A percentile compares a stretch with the other conserved stretches of the same genome.
Conservation (phyloP, 2,113 vertebrate species). For the Pogonocichla stellata region DNA sequence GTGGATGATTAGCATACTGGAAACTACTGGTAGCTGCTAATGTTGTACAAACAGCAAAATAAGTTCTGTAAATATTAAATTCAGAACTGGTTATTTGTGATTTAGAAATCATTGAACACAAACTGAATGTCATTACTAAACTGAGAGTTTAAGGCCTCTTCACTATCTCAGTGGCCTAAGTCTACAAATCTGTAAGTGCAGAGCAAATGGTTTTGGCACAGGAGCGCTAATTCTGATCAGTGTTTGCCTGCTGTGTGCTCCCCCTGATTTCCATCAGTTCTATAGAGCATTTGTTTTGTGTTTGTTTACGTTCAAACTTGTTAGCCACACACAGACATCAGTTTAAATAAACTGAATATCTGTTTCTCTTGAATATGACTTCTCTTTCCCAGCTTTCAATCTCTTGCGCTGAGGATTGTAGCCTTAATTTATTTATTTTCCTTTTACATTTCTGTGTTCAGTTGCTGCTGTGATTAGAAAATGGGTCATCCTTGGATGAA, state of each 20-base stretch:
- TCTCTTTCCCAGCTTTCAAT: not conserved
- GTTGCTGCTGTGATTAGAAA: constrained; percentile 30
- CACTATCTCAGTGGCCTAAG: not conserved
- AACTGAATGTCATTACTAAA: not conserved
- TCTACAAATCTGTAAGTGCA: not conserved
- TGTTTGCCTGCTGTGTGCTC: not conserved
- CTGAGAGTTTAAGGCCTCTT: not conserved
- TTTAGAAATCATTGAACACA: not conserved
- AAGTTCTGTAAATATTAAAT: constrained; percentile 3
- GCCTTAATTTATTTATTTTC: constrained; percentile 25
- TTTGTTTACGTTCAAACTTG: not conserved
- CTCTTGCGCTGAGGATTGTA: not conserved
- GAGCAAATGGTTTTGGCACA: not conserved
- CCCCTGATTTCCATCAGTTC: not conserved
- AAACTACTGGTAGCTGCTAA: constrained; percentile 7
- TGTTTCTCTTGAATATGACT: not conserved
- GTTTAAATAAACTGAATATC: not conserved
- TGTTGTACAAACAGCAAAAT: not conserved
- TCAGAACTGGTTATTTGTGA: not conserved
- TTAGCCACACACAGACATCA: not conserved
- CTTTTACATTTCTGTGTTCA: constrained; percentile 11
- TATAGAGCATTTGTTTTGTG: not conserved
- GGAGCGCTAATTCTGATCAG: not conserved
- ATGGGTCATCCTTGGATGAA: constrained; percentile 61
- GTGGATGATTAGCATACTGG: not conserved